These are phyloP conservation scores for Maconellicoccus hirsutus DNA, from an alignment of 1,140 invertebrate genomes.

Conservation along the genomic window DNA sequence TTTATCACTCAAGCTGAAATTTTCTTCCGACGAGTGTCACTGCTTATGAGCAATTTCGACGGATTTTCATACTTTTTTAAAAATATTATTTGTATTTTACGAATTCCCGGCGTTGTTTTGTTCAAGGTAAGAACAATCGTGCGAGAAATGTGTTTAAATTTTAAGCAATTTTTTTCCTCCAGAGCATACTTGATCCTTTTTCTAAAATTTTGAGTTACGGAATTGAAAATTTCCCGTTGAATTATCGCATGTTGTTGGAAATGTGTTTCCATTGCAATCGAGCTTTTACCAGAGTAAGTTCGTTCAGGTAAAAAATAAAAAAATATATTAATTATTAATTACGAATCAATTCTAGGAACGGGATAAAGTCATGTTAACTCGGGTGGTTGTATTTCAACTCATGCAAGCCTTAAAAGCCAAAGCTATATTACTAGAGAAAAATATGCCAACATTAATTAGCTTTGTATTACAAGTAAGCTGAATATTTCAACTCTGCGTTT, in stretches of 20 bases:
- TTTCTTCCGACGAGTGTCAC: constrained; percentile 66
- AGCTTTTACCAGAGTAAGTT: constrained; percentile 60
- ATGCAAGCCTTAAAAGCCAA: constrained; percentile 94
- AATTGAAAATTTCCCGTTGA: constrained; percentile 76
- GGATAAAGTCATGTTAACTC: constrained; percentile 81
- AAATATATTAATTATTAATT: constrained; percentile 4
- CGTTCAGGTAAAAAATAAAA: too few species aligned
- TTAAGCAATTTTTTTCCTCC: constrained; percentile 29
- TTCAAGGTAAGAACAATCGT: constrained; percentile 49
- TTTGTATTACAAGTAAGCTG: constrained; percentile 65
- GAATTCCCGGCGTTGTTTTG: constrained; percentile 66
- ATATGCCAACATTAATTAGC: constrained; percentile 82
- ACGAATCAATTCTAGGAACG: constrained; percentile 53
- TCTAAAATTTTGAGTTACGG: constrained; percentile 84
- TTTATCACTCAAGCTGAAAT: constrained; percentile 73
- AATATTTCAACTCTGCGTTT: not conserved
- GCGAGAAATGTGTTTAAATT: too few species aligned
- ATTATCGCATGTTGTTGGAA: constrained; percentile 74
- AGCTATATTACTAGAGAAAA: constrained; percentile 81
- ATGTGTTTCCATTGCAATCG: constrained; percentile 80
- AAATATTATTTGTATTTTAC: constrained; percentile 74
- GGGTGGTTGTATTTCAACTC: constrained; percentile 84
- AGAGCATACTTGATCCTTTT: constrained; percentile 85
- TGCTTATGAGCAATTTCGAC: constrained; percentile 57
- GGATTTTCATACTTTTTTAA: constrained; percentile 65